Evolutionary conservation across 2,888 invertebrate genomes (phyloP).

Genomic region (Amiota minor): DNA sequence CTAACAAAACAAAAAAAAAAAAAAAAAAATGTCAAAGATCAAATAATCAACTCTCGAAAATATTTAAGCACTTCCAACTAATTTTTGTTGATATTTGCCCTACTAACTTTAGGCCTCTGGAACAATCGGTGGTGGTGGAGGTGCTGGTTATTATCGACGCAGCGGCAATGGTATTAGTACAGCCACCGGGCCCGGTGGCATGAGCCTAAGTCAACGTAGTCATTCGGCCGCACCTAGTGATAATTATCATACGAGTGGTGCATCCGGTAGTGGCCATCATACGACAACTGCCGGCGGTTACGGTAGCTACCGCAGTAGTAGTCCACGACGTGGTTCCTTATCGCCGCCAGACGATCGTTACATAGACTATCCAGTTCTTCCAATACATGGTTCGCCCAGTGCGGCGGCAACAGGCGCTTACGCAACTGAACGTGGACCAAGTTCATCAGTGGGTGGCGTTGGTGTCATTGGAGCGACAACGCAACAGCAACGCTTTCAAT

Average conservation of each 20-base stretch:
- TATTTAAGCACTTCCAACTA: not conserved
- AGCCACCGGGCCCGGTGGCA: slow-evolving; percentile 72
- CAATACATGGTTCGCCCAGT: slow-evolving; percentile 68
- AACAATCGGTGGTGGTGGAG: slow-evolving; percentile 32
- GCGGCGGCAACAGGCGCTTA: slow-evolving; percentile 40
- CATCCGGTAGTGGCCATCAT: slow-evolving; percentile 42
- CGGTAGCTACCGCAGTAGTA: slow-evolving; percentile 79
- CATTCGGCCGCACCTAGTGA: slow-evolving; percentile 87
- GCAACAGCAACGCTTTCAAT: slow-evolving; percentile 79
- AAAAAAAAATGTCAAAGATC: not conserved
- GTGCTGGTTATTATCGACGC: slow-evolving; percentile 70
- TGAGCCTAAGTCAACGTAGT: slow-evolving; percentile 79
- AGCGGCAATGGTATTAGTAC: slow-evolving; percentile 70
- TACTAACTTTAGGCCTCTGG: slow-evolving; percentile 54
- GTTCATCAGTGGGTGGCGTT: slow-evolving; percentile 30
- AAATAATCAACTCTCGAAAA: slow-evolving; percentile 42
- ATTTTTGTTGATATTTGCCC: not conserved
- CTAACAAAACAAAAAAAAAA: slow-evolving; percentile 1
- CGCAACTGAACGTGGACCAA: slow-evolving; percentile 21
- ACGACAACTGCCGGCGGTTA: slow-evolving; percentile 65
- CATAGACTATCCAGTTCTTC: slow-evolving; percentile 73
- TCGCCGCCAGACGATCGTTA: slow-evolving; percentile 74
- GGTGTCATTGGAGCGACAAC: slow-evolving; percentile 49
- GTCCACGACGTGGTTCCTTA: slow-evolving; percentile 79
- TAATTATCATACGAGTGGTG: slow-evolving; percentile 66